Evolutionary conservation across 2,113 vertebrate species (phyloP).

Genomic region (Coptodon bakossiorum): DNA sequence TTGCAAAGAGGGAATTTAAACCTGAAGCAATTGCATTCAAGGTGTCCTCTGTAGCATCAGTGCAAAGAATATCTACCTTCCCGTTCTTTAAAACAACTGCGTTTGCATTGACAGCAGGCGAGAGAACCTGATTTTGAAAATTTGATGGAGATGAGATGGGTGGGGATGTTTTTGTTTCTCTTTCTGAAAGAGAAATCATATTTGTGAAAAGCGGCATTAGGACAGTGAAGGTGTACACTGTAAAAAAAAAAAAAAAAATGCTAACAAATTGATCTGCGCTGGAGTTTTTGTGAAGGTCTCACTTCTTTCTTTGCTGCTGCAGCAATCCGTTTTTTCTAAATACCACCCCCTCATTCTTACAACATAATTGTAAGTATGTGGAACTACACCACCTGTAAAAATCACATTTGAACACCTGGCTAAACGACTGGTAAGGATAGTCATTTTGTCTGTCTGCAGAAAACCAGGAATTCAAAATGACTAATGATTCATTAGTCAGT

Average conservation of each 20-base stretch:
- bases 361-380: neutral
- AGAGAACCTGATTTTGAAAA: neutral
- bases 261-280: neutral
- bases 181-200: neutral
- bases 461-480: neutral
- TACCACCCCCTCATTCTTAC: neutral
- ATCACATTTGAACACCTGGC: neutral
- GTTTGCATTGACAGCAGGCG: neutral
- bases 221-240: neutral
- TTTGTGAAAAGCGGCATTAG: neutral
- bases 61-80: neutral
- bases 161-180: neutral
- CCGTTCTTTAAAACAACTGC: neutral
- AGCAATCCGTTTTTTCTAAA: neutral
- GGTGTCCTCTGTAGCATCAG: neutral
- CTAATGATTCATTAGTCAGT: constrained; percentile 8
- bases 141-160: neutral
- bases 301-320: neutral
- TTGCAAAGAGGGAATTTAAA: neutral
- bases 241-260: neutral
- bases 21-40: neutral
- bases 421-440: neutral
- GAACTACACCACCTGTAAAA: neutral
- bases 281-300: neutral
- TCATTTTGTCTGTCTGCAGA: neutral